Evolutionary conservation across 1,140 invertebrate species (phyloP).

Genomic region (Agrypnia vestita): DNA sequence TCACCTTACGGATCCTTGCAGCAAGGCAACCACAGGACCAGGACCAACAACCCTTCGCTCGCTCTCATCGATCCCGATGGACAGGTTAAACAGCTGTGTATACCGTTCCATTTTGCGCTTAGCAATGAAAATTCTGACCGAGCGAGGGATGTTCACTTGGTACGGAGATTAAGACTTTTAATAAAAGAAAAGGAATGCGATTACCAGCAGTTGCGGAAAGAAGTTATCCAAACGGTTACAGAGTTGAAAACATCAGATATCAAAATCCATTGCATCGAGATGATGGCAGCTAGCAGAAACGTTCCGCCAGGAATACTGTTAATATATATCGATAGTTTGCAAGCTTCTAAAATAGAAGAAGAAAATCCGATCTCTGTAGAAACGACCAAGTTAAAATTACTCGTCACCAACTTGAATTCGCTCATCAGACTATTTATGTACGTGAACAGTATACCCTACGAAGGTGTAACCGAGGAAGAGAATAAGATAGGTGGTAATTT

Average conservation of each 20-base stretch:
- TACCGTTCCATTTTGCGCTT: conserved; percentile 93
- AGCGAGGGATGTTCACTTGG: conserved; percentile 89
- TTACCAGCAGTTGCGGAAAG: conserved; percentile 71
- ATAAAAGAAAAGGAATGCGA: conserved; percentile 71
- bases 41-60: conserved; percentile 71
- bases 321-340: conserved; percentile 72
- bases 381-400: conserved; percentile 58
- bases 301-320: conserved; percentile 74
- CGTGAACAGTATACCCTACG: conserved; percentile 47
- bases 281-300: conserved; percentile 78
- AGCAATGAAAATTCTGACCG: conserved; percentile 89
- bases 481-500: not conserved
- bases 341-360: conserved; percentile 63
- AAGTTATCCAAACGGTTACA: conserved; percentile 72
- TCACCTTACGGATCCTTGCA: conserved; percentile 64
- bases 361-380: conserved; percentile 52
- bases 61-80: conserved; percentile 89
- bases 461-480: conserved; percentile 6
- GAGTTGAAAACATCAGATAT: conserved; percentile 85
- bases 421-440: conserved; percentile 50
- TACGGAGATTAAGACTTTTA: conserved; percentile 84
- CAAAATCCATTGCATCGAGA: conserved; percentile 81
- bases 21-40: conserved; percentile 73
- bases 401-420: conserved; percentile 62
- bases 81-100: conserved; percentile 83